Conservation (phyloP, 2,113 vertebrate genomes). For the Perccottus glenii region DNA sequence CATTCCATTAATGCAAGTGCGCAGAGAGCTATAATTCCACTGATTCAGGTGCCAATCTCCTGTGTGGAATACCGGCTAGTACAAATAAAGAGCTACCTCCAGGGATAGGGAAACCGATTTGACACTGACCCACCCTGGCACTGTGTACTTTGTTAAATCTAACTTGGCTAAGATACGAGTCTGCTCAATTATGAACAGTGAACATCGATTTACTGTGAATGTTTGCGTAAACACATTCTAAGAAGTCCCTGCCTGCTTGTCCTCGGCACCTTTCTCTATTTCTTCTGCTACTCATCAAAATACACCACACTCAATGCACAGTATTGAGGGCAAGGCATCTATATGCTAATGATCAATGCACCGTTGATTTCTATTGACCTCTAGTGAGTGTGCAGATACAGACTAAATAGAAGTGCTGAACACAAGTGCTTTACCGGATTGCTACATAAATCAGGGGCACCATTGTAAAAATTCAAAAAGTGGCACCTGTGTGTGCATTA, state of each 20-base stretch:
- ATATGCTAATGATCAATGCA: slow-evolving; percentile 78
- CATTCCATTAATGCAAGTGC: slow-evolving; percentile 63
- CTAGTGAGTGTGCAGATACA: slow-evolving; percentile 58
- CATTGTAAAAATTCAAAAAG: slow-evolving; percentile 51
- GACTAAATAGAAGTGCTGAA: slow-evolving; percentile 63
- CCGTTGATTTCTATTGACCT: slow-evolving; percentile 76
- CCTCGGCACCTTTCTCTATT: slow-evolving; percentile 14
- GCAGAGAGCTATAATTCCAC: slow-evolving; percentile 67
- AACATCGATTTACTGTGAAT: slow-evolving; percentile 41
- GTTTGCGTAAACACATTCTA: slow-evolving; percentile 25
- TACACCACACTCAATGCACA: slow-evolving; percentile 19
- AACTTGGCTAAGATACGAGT: slow-evolving; percentile 40
- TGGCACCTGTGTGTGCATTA: slow-evolving; percentile 16
- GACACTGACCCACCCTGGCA: slow-evolving; percentile 50
- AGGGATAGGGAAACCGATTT: slow-evolving; percentile 49
- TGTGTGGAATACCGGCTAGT: slow-evolving; percentile 48
- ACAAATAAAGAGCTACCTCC: slow-evolving; percentile 47
- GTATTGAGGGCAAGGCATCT: slow-evolving; percentile 67
- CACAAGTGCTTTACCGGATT: slow-evolving; percentile 63
- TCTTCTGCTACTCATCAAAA: slow-evolving; percentile 22
- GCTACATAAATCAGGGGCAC: slow-evolving; percentile 64
- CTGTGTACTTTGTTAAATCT: slow-evolving; percentile 58
- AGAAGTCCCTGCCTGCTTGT: slow-evolving; percentile 17
- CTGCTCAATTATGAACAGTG: slow-evolving; percentile 49
- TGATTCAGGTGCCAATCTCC: slow-evolving; percentile 67